Evolutionary conservation across 2,797 vertebrate genomes (phyloP).

Genomic region (Amblyraja radiata): DNA sequence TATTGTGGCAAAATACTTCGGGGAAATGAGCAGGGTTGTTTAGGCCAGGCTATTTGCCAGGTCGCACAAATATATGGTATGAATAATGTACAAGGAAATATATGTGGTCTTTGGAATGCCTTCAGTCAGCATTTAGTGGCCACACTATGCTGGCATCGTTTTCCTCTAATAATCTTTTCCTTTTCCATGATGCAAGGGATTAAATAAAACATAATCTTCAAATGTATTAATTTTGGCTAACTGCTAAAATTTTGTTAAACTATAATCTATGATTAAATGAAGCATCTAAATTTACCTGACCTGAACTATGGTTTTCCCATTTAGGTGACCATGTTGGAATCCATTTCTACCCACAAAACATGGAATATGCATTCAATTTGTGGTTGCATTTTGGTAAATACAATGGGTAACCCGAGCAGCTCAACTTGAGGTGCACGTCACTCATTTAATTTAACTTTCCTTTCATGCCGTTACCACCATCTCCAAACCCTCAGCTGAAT

Average conservation of each 20-base stretch:
- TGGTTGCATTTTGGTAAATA: background rate
- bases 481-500: background rate
- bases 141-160: background rate
- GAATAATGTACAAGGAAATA: background rate
- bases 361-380: background rate
- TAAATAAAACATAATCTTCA: background rate
- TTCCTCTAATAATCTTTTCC: background rate
- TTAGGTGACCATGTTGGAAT: background rate
- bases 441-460: background rate
- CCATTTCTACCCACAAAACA: background rate
- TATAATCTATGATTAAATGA: background rate
- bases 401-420: too few species aligned
- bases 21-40: background rate
- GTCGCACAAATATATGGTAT: background rate
- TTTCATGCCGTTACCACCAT: background rate
- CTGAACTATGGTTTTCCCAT: background rate
- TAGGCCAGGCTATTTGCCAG: background rate
- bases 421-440: too few species aligned
- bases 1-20: background rate
- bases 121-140: conserved; percentile 1
- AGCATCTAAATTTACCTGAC: background rate
- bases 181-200: background rate
- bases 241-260: background rate
- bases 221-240: background rate
- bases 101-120: conserved; percentile 8